These are phyloP conservation scores for Pardosa pseudoannulata DNA, from an alignment of 2,888 invertebrate species.

Conservation along the genomic window DNA sequence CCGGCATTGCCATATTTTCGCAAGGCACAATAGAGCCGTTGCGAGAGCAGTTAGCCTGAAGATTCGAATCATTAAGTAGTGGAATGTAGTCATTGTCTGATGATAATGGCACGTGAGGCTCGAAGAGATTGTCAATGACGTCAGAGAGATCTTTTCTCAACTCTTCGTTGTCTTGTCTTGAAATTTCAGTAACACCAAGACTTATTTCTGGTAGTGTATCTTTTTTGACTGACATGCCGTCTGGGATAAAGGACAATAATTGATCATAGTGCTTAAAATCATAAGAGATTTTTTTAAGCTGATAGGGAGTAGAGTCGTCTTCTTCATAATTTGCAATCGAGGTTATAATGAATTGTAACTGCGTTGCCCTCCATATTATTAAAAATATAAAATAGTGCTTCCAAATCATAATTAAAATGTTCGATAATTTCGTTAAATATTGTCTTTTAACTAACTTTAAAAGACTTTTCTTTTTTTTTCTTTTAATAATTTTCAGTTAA, in stretches of 20 bases:
- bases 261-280: background rate
- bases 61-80: background rate
- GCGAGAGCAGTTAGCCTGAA: constrained; percentile 14
- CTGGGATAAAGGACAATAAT: background rate
- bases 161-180: background rate
- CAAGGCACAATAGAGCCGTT: background rate
- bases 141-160: background rate
- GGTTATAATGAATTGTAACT: background rate
- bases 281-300: too few relatives aligned
- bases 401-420: background rate
- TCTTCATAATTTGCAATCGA: too few relatives aligned
- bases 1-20: constrained; percentile 75
- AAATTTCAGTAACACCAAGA: background rate
- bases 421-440: too few relatives aligned
- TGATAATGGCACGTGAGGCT: constrained; percentile 46
- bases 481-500: too few relatives aligned
- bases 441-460: too few relatives aligned
- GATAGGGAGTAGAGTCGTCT: too few relatives aligned
- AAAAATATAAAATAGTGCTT: background rate
- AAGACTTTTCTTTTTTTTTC: too few relatives aligned
- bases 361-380: background rate
- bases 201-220: background rate
- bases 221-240: background rate
- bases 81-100: constrained; percentile 20
- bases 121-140: constrained; percentile 35